Evolutionary conservation across 1,140 invertebrate species (phyloP), one percentile per base, ranked within the genome.

Genomic region (Drosophila pallidifrons): DNA sequence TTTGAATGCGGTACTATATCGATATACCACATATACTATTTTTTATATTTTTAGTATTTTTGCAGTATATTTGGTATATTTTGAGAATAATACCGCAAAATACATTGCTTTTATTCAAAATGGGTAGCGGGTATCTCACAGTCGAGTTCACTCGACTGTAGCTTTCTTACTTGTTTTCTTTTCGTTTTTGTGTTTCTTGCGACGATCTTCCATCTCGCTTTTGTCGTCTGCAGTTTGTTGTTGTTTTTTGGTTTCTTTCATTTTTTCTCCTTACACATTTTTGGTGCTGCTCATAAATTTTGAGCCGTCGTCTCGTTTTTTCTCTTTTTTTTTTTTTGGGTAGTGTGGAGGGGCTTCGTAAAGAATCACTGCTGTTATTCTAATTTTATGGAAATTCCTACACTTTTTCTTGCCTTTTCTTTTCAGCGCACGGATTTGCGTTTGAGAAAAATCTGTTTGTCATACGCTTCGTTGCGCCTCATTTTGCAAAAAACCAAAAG

Each of bases 381-480:
- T 89, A 89, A 89, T 89, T 89, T 89, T 89, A 89, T 89, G 85
- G 85, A 89, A 89, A 89, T 89, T 89, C 85, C 85, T 89, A 81
- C 86, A 85, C 81, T 90, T 88, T 85, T 89, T 88, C 78, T 89
- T 82, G 69, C 75, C 82, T 76, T 81, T 89, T 81, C 81, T 81
- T 81, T 79, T 85, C 77, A 77, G 80, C 71, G 83, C 81, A 88
- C 83, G 82, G 83, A 89, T 88, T 88, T 89, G 81, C 82, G 85
- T 89, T 89, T 85, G 86, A 86, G 85, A 89, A 89, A 89, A 89
- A 89, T 89, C 85, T 89, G 85, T 89, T 89, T 89, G 85, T 89
- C 85, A 89, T 90, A 81, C 86, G 86, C 85, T 89, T 81, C 85
- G 85, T 89, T 89, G 85, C 85, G 85, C 86, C 85, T 89, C 81